Conservation (phyloP, 2,888 invertebrate genomes). For the Chalcosyrphus nemorum region DNA sequence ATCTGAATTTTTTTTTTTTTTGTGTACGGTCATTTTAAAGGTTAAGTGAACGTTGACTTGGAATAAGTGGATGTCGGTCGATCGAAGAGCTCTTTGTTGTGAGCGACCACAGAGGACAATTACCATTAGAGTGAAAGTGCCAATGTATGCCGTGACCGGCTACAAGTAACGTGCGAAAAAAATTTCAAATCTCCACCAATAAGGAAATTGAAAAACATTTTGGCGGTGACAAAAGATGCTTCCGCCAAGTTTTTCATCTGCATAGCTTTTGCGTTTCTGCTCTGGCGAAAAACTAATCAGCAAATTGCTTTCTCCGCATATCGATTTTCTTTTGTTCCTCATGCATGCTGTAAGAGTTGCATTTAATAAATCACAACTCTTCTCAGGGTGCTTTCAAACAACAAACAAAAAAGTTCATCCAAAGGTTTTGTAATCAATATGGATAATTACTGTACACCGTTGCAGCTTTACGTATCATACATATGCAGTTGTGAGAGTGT, state of each 20-base stretch:
- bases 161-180: background rate
- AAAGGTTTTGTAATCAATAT: slow-evolving; percentile 30
- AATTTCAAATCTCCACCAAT: slow-evolving; percentile 20
- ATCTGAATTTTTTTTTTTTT: slow-evolving; percentile 2
- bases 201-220: slow-evolving; percentile 36
- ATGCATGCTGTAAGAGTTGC: background rate
- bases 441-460: slow-evolving; percentile 13
- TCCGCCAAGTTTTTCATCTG: slow-evolving; percentile 10
- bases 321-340: slow-evolving; percentile 15
- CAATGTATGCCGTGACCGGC: background rate
- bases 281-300: slow-evolving; percentile 28
- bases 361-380: slow-evolving; percentile 21
- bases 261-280: background rate
- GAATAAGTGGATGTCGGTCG: slow-evolving; percentile 4
- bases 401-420: slow-evolving; percentile 19
- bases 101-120: background rate
- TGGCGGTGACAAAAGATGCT: slow-evolving; percentile 30
- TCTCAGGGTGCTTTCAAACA: background rate
- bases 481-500: background rate
- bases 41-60: slow-evolving; percentile 10
- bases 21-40: slow-evolving; percentile 8
- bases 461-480: background rate
- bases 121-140: slow-evolving; percentile 14
- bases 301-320: slow-evolving; percentile 30
- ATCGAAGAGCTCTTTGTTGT: background rate